Evolutionary conservation across 2,888 invertebrate genomes (phyloP).

Genomic region (Mellilla xanthometata): DNA sequence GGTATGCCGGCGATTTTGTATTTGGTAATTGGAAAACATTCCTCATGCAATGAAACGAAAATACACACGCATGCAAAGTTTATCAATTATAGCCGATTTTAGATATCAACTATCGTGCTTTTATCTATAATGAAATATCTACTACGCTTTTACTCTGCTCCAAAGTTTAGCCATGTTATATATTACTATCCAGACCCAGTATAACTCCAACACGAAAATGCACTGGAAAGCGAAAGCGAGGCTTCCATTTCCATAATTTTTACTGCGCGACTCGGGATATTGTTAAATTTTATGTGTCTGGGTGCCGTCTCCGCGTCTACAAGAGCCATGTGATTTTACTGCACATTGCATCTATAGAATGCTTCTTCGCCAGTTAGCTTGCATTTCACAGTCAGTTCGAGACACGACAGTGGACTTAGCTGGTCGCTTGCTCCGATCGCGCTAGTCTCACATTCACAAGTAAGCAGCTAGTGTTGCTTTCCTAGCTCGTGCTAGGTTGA

Average conservation of each 20-base stretch:
- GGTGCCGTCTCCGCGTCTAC: conserved; percentile 24
- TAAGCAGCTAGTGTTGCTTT: background rate
- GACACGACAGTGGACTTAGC: conserved; percentile 12
- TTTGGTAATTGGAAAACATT: too few species aligned
- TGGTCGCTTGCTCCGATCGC: conserved; percentile 23
- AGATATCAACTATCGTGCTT: too few species aligned
- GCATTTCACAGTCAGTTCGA: conserved; percentile 36
- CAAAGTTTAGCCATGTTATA: background rate
- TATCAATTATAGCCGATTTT: too few species aligned
- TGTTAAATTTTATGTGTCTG: conserved; percentile 49
- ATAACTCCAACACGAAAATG: conserved; percentile 6
- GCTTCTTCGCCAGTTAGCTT: conserved; percentile 16
- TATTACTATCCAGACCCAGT: conserved; percentile 1
- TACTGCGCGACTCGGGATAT: conserved; percentile 25
- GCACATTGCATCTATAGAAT: conserved; percentile 28
- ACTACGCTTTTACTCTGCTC: too few species aligned
- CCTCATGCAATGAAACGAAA: too few species aligned
- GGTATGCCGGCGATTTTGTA: too few species aligned
- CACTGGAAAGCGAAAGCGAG: conserved; percentile 21
- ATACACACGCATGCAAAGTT: too few species aligned
- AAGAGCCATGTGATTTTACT: conserved; percentile 14
- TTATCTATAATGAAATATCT: too few species aligned
- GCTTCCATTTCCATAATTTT: conserved; percentile 36
- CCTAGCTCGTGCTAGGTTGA: conserved; percentile 1
- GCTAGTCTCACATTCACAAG: conserved; percentile 9